Conservation (phyloP, 2,797 vertebrate genomes). For the Myotis daubentonii region DNA sequence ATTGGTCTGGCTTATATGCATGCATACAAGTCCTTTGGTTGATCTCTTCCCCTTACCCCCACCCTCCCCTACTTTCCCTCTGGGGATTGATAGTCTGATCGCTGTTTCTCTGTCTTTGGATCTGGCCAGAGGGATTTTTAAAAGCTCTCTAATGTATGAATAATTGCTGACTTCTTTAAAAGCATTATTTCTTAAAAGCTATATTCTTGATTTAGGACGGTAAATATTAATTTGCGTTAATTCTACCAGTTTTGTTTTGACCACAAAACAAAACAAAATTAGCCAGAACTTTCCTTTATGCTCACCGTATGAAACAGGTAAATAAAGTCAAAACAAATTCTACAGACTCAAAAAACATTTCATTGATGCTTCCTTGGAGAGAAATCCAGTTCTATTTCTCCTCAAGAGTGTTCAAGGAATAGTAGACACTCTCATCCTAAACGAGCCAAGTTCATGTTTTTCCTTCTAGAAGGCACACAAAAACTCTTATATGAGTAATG, state of each 20-base stretch:
- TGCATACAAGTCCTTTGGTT: too few relatives aligned
- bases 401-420: background rate
- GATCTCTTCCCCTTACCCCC: too few relatives aligned
- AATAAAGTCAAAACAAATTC: constrained; percentile 31
- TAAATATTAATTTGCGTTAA: constrained; percentile 47
- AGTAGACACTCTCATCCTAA: background rate
- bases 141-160: background rate
- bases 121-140: background rate
- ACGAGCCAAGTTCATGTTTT: background rate
- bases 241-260: constrained; percentile 35
- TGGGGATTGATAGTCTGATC: too few relatives aligned
- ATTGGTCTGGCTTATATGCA: too few relatives aligned
- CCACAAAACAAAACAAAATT: constrained; percentile 34
- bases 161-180: background rate
- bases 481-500: background rate
- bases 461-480: background rate
- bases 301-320: background rate
- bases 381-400: background rate
- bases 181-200: constrained; percentile 36
- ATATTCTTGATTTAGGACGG: constrained; percentile 32
- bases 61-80: too few relatives aligned
- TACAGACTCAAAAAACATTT: background rate
- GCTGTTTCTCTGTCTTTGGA: too few relatives aligned
- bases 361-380: background rate
- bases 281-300: constrained; percentile 6